These are phyloP conservation scores for Brachymystax lenok DNA, from an alignment of 2,797 vertebrate genomes.

Conservation along the genomic window DNA sequence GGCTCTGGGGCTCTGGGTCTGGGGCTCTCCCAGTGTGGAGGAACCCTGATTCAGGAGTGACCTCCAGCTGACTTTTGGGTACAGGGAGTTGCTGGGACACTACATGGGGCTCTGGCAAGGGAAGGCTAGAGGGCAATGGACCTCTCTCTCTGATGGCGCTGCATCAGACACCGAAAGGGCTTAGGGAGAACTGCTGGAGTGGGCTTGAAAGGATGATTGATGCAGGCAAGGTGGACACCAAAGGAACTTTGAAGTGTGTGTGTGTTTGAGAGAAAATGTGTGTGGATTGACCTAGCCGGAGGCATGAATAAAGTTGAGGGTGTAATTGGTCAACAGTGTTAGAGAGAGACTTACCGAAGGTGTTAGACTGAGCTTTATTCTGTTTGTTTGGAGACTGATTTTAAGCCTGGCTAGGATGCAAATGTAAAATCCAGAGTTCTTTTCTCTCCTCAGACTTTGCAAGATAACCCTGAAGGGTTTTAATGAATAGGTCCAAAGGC, in stretches of 20 bases:
- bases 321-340: conserved; percentile 54
- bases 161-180: background rate
- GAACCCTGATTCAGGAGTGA: no score
- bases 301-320: conserved; percentile 57
- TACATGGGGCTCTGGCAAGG: conserved; percentile 8
- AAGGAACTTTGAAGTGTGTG: conserved; percentile 17
- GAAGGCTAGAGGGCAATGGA: conserved; percentile 40
- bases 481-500: conserved; percentile 48
- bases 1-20: no score
- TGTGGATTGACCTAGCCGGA: conserved; percentile 53
- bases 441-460: background rate
- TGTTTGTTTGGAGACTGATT: background rate
- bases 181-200: conserved; percentile 1
- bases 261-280: conserved; percentile 7
- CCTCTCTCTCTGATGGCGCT: background rate
- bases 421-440: conserved; percentile 28
- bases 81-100: no score
- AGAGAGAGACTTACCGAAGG: conserved; percentile 47
- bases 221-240: background rate
- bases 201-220: background rate
- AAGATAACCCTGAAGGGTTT: background rate
- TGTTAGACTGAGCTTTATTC: conserved; percentile 27
- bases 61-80: no score
- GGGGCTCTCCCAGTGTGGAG: no score
- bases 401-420: background rate